Evolutionary conservation across 1,140 invertebrate genomes (phyloP), one percentile per base, ranked within the genome.

Genomic region (Saccostrea echinata): DNA sequence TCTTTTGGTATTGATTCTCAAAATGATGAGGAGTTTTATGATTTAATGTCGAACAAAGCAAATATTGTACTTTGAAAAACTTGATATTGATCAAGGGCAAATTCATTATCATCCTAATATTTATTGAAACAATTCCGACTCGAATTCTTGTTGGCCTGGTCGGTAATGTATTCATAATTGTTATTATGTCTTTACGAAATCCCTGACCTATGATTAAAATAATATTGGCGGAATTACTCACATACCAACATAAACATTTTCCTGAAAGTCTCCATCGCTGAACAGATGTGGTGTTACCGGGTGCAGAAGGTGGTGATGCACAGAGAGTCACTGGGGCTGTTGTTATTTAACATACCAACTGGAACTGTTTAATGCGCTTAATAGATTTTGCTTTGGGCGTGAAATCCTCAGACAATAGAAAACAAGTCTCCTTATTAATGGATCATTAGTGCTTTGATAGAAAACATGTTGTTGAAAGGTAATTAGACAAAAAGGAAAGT

Each of bases 371-470:
- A 76, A 76, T 76, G 68, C 27, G 68, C 68, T 30, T 76, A 76
- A 76, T 76, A 30, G 68, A 76, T 76, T 76, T 27, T 11, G 68
- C 68, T 76, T 33, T 30, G 68, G 68, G 68, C 68, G 68, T 76
- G 68, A 76, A 76, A 76, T 76, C 68, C 68, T 33, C 24, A 76
- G 13, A 76, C 68, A 76, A 76, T 33, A 33, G 68, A 76, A 76
- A 76, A 30, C 68, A 33, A 76, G 30, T 27, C 68, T 76, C 24
- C 33, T 76, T 30, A 33, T 30, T 76, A 76, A 76, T 76, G 68
- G 68, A 76, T 76, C 68, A 76, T 76, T 76, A 76, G 68, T 3
- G 27, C 68, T 76, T 33, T 76, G 68, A 27, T 11, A 30, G 11
- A 76, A 76, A 76, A 33, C 68, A 61, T 21, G 68, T 33, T 76